Conservation (phyloP, 1,140 invertebrate species). For the Brachionus manjavacas region DNA sequence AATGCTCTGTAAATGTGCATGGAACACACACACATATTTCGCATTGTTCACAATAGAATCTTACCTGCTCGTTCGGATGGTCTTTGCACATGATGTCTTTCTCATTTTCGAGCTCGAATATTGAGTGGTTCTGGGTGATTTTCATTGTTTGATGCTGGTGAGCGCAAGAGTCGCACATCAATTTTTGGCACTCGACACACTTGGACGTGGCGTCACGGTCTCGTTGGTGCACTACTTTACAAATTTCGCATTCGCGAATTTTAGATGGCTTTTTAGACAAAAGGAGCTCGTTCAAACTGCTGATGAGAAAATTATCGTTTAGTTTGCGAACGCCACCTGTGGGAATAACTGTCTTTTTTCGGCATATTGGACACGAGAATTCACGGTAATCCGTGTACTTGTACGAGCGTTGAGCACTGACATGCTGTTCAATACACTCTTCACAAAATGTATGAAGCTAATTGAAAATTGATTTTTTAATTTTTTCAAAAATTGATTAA, state of each 20-base stretch:
- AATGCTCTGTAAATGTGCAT: conserved; percentile 59
- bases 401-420: conserved; percentile 33
- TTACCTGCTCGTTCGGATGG: conserved; percentile 55
- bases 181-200: conserved; percentile 58
- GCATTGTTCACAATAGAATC: conserved; percentile 59
- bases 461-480: neutral
- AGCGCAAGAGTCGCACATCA: conserved; percentile 56
- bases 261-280: conserved; percentile 19
- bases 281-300: conserved; percentile 55
- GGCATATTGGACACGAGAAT: conserved; percentile 58
- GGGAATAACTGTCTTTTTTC: conserved; percentile 57
- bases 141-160: conserved; percentile 56
- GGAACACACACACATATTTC: conserved; percentile 57
- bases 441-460: conserved; percentile 42
- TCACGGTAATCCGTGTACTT: conserved; percentile 46
- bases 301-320: conserved; percentile 59
- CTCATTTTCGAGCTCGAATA: conserved; percentile 59
- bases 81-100: conserved; percentile 59
- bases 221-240: conserved; percentile 55
- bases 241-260: conserved; percentile 56
- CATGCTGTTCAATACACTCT: conserved; percentile 41
- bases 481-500: neutral
- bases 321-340: conserved; percentile 58
- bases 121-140: conserved; percentile 55
- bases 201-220: conserved; percentile 57